Evolutionary conservation across 1,140 invertebrate genomes (phyloP).

Genomic region (Euwallacea fornicatus): DNA sequence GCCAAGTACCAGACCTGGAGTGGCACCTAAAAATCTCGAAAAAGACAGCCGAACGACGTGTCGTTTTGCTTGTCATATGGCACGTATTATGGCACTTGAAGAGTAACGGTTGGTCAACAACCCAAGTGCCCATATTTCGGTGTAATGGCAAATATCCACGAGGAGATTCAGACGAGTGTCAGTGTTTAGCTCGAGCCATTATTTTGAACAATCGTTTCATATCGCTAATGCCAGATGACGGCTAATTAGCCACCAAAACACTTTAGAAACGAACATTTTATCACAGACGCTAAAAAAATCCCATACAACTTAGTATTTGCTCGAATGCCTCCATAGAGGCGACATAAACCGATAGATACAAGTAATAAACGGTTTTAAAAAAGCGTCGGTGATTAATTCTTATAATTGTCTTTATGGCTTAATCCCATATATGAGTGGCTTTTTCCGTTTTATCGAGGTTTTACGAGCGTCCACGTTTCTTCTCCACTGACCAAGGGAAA

Average conservation of each 20-base stretch:
- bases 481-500: conserved; percentile 13
- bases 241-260: neutral
- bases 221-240: neutral
- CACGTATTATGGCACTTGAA: neutral
- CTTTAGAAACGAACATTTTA: no score
- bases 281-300: no score
- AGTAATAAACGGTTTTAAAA: conserved; percentile 14
- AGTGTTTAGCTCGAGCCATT: neutral
- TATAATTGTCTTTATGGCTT: conserved; percentile 28
- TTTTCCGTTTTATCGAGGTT: conserved; percentile 18
- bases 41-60: neutral
- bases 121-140: conserved; percentile 5
- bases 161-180: neutral
- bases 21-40: neutral
- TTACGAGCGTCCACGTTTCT: conserved; percentile 8
- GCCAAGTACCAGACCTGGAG: no score
- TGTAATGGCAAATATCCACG: conserved; percentile 12
- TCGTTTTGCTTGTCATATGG: conserved; percentile 9
- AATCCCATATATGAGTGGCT: conserved; percentile 17
- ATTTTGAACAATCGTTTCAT: conserved; percentile 1
- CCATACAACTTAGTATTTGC: no score
- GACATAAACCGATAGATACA: conserved; percentile 11
- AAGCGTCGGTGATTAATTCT: conserved; percentile 22
- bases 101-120: neutral
- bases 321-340: neutral